phyloP scores from a whole-genome alignment of 2,113 vertebrate genomes.

The Mugil cephalus region DNA sequence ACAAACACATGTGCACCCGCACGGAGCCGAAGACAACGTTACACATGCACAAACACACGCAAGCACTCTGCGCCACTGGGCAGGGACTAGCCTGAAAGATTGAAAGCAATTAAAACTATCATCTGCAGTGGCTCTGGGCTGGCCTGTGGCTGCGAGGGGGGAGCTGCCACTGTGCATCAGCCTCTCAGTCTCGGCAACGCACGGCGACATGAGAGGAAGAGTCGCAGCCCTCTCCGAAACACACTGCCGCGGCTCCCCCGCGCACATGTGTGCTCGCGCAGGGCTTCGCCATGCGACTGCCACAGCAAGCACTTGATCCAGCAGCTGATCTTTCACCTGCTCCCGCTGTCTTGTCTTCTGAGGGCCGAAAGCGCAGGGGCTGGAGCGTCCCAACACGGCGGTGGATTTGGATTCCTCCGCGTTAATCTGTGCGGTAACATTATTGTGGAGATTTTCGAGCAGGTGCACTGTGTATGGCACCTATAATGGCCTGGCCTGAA shows the following conservation, averaged over 20 bases:
- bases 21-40: slow-evolving; percentile 28
- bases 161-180: slow-evolving; percentile 87
- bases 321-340: slow-evolving; percentile 55
- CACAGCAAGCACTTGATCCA: slow-evolving; percentile 32
- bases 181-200: slow-evolving; percentile 79
- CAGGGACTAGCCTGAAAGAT: slow-evolving; percentile 89
- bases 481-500: slow-evolving; percentile 58
- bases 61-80: slow-evolving; percentile 83
- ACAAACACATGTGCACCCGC: slow-evolving; percentile 38
- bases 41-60: slow-evolving; percentile 51
- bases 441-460: slow-evolving; percentile 6
- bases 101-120: slow-evolving; percentile 92
- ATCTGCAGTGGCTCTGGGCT: slow-evolving; percentile 89
- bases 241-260: slow-evolving; percentile 50
- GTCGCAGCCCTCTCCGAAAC: slow-evolving; percentile 59
- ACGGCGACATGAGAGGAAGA: slow-evolving; percentile 78
- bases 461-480: slow-evolving; percentile 15
- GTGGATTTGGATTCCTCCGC: slow-evolving; percentile 1
- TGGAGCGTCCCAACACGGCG: not conserved
- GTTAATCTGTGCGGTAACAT: not conserved
- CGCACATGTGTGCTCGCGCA: slow-evolving; percentile 40
- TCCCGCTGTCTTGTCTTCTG: slow-evolving; percentile 14
- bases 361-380: slow-evolving; percentile 5
- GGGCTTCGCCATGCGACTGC: slow-evolving; percentile 48
- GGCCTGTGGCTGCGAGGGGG: slow-evolving; percentile 85